These are phyloP conservation scores for Acanthiza pusilla DNA, from an alignment of 2,797 vertebrate species.

Conservation along the genomic window DNA sequence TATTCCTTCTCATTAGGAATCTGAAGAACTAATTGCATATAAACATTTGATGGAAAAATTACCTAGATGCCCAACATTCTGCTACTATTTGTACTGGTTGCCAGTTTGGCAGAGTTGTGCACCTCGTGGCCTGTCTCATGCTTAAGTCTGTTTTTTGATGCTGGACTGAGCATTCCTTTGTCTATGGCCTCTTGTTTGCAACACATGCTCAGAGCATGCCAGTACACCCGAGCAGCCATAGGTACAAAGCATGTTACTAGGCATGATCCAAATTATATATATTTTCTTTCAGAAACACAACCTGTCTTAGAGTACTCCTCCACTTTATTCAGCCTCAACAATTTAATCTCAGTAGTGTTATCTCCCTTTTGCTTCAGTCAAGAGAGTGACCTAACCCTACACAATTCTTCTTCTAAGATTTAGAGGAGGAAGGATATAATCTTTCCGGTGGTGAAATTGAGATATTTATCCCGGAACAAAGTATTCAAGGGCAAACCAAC, in stretches of 20 bases:
- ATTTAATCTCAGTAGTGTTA: neutral
- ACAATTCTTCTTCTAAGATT: neutral
- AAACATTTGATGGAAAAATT: neutral
- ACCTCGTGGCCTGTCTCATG: constrained; percentile 1
- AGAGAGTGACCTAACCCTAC: neutral
- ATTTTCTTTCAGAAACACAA: neutral
- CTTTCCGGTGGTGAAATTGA: neutral
- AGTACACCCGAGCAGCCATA: neutral
- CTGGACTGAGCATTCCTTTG: neutral
- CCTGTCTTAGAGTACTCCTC: neutral
- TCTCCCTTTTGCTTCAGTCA: neutral
- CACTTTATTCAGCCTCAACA: neutral
- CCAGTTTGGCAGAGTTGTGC: constrained; percentile 17
- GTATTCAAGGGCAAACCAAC: neutral
- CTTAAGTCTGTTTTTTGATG: neutral
- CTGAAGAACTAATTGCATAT: neutral
- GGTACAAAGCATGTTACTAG: neutral
- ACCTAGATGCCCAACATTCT: neutral
- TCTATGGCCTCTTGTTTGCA: neutral
- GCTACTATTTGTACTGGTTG: neutral
- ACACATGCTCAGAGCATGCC: neutral
- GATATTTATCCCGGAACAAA: neutral
- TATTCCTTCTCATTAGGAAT: neutral
- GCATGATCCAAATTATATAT: neutral
- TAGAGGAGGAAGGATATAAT: neutral